Conservation (phyloP, 2,797 vertebrate genomes). For the Kryptolebias ocellatus region DNA sequence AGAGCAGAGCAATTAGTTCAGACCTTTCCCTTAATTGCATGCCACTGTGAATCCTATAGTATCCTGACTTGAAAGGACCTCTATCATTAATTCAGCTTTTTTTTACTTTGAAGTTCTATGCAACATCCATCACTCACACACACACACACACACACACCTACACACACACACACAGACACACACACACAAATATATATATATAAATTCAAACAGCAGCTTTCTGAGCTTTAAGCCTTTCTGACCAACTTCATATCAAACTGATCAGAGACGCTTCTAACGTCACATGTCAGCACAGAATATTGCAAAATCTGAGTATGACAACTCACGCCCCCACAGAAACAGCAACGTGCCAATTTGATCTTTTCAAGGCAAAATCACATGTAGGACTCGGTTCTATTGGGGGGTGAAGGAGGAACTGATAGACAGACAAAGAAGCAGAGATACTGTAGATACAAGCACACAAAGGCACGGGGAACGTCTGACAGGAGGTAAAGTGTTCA, state of each 20-base stretch:
- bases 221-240: slow-evolving; percentile 9
- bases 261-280: slow-evolving; percentile 31
- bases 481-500: no score
- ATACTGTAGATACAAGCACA: background rate
- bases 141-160: no score
- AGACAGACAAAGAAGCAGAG: slow-evolving; percentile 37
- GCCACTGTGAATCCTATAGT: slow-evolving; percentile 18
- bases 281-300: slow-evolving; percentile 33
- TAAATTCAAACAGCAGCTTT: slow-evolving; percentile 12
- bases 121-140: background rate
- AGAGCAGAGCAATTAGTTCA: slow-evolving; percentile 33
- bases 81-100: slow-evolving; percentile 12
- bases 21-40: slow-evolving; percentile 14
- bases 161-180: no score
- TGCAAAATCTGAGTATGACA: slow-evolving; percentile 22
- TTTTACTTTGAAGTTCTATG: slow-evolving; percentile 31
- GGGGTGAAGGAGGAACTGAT: slow-evolving; percentile 35
- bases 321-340: slow-evolving; percentile 35
- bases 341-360: slow-evolving; percentile 44
- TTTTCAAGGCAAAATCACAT: slow-evolving; percentile 26
- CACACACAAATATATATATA: slow-evolving; percentile 34
- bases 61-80: slow-evolving; percentile 2
- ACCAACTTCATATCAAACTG: slow-evolving; percentile 18
- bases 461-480: no score
- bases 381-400: slow-evolving; percentile 37